A percentile compares a stretch with the other conserved stretches of the same genome.
Evolutionary conservation across 2,888 invertebrate genomes (phyloP).

Genomic region (Buathra laborator): DNA sequence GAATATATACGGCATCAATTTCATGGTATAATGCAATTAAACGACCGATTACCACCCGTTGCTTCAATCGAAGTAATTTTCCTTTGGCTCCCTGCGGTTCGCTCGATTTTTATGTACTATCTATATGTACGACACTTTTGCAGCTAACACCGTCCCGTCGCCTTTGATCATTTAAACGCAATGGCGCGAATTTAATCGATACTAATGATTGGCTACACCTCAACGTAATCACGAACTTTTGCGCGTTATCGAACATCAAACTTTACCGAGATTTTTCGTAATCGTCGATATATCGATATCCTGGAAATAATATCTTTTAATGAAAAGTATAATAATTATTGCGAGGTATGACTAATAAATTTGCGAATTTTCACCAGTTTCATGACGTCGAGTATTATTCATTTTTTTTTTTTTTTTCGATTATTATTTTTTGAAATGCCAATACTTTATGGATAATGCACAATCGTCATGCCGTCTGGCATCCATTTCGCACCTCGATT

Average conservation of each 20-base stretch:
- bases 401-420: background rate
- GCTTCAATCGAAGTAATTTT: slow-evolving; percentile 49
- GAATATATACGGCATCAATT: slow-evolving; percentile 65
- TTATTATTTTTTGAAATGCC: background rate
- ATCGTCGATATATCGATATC: slow-evolving; percentile 20
- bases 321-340: slow-evolving; percentile 36
- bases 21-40: slow-evolving; percentile 70
- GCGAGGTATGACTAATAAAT: slow-evolving; percentile 39
- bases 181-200: slow-evolving; percentile 40
- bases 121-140: background rate
- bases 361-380: slow-evolving; percentile 44
- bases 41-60: slow-evolving; percentile 64
- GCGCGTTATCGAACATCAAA: slow-evolving; percentile 27
- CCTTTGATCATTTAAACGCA: slow-evolving; percentile 28
- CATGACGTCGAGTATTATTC: slow-evolving; percentile 1
- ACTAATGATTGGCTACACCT: slow-evolving; percentile 10
- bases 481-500: slow-evolving; percentile 54
- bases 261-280: background rate
- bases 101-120: slow-evolving; percentile 3
- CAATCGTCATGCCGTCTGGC: slow-evolving; percentile 27
- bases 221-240: slow-evolving; percentile 12
- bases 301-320: slow-evolving; percentile 55
- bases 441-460: background rate
- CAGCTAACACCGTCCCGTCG: background rate
- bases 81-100: background rate